These are phyloP conservation scores for Apis dorsata DNA, from an alignment of 1,140 invertebrate species.

Conservation along the genomic window DNA sequence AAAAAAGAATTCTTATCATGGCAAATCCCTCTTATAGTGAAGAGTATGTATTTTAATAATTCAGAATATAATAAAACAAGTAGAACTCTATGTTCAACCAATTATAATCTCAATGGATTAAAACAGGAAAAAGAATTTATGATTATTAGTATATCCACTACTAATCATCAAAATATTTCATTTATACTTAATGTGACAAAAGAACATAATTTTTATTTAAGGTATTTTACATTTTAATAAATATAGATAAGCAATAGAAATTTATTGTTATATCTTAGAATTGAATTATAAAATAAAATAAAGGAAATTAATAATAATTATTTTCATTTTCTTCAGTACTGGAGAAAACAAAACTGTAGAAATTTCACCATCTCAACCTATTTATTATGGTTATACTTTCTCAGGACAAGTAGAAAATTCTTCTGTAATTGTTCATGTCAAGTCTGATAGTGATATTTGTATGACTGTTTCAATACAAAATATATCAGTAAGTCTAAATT, in stretches of 20 bases:
- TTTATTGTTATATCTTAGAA: too few relatives aligned
- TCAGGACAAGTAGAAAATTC: conserved; percentile 73
- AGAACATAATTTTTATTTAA: conserved; percentile 77
- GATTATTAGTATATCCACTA: conserved; percentile 80
- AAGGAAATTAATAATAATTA: neutral
- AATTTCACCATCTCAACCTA: conserved; percentile 79
- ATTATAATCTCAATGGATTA: conserved; percentile 65
- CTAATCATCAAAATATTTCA: conserved; percentile 69
- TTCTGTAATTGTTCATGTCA: conserved; percentile 81
- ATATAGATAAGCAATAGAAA: neutral
- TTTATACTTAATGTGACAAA: conserved; percentile 76
- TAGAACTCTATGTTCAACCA: conserved; percentile 81
- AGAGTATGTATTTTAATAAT: conserved; percentile 60
- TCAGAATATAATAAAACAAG: conserved; percentile 76
- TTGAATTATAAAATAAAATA: neutral
- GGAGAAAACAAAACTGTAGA: conserved; percentile 56
- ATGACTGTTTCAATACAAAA: conserved; percentile 84
- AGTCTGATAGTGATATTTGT: conserved; percentile 81
- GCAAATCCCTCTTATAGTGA: conserved; percentile 81
- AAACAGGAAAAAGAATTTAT: conserved; percentile 69
- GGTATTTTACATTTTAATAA: conserved; percentile 68
- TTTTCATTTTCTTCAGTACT: conserved; percentile 46
- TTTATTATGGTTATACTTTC: conserved; percentile 82
- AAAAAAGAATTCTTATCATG: conserved; percentile 81
- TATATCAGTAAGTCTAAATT: conserved; percentile 77